Percentiles rank a stretch among this genome's conserved stretches.
phyloP scores from a whole-genome alignment of 2,888 invertebrate genomes.

The Heteromyza rotundicornis region DNA sequence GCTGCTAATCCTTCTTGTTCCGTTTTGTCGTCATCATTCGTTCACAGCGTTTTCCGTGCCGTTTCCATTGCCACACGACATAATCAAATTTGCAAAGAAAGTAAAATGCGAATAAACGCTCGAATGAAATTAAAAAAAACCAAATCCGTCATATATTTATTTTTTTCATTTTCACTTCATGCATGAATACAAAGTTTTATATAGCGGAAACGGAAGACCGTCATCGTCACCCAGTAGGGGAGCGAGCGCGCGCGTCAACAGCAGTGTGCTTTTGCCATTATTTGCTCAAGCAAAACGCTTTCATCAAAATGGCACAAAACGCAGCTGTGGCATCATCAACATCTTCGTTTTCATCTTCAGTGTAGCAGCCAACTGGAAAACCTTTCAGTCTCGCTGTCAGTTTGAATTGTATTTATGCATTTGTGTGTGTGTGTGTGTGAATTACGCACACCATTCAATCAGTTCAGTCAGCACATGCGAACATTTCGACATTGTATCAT shows the following conservation, averaged over 20 bases:
- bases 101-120: not conserved
- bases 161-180: not conserved
- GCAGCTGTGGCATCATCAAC: not conserved
- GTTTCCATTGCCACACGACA: not conserved
- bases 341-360: not conserved
- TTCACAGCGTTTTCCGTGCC: no score
- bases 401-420: not conserved
- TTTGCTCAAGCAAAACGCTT: not conserved
- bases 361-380: not conserved
- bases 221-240: no score
- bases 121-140: not conserved
- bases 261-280: not conserved
- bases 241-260: no score
- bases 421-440: not conserved
- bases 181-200: not conserved
- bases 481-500: no score
- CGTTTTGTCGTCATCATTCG: no score
- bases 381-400: not conserved
- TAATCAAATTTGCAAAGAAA: not conserved
- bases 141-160: not conserved
- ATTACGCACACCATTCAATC: not conserved
- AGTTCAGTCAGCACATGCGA: not conserved
- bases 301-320: not conserved
- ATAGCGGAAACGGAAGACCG: not conserved
- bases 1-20: no score